Conservation (phyloP, 2,888 invertebrate genomes). For the Pammene aurita region DNA sequence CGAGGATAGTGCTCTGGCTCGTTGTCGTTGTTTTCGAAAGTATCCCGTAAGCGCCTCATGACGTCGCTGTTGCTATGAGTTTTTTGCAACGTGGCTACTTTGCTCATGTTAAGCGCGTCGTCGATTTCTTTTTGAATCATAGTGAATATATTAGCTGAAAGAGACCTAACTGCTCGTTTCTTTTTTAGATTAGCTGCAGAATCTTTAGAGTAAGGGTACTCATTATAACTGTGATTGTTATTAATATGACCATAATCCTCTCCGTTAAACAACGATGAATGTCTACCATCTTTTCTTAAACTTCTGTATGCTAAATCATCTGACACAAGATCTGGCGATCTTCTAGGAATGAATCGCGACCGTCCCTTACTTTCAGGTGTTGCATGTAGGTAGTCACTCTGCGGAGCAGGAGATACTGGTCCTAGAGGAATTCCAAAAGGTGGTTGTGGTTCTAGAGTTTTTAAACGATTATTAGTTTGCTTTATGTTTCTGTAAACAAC, state of each 20-base stretch:
- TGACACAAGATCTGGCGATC: slow-evolving; percentile 91
- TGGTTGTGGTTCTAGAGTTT: slow-evolving; percentile 91
- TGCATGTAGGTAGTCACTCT: slow-evolving; percentile 93
- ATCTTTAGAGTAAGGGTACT: slow-evolving; percentile 68
- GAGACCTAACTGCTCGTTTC: slow-evolving; percentile 90
- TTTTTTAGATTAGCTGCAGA: slow-evolving; percentile 83
- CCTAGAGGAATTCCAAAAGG: slow-evolving; percentile 96
- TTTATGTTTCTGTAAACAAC: slow-evolving; percentile 92
- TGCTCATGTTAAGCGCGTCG: slow-evolving; percentile 82
- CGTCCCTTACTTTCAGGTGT: slow-evolving; percentile 85
- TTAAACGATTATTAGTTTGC: slow-evolving; percentile 88
- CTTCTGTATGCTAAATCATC: slow-evolving; percentile 95
- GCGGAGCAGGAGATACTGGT: slow-evolving; percentile 90
- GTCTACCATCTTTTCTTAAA: slow-evolving; percentile 90
- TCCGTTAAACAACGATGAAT: slow-evolving; percentile 77
- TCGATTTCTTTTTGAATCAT: slow-evolving; percentile 87
- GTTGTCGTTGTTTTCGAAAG: slow-evolving; percentile 75
- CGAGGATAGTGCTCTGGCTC: slow-evolving; percentile 73
- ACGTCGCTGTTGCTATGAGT: slow-evolving; percentile 85
- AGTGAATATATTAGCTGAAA: slow-evolving; percentile 92
- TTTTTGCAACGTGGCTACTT: slow-evolving; percentile 81
- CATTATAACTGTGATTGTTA: slow-evolving; percentile 71
- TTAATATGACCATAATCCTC: slow-evolving; percentile 78
- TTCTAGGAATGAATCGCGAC: slow-evolving; percentile 85
- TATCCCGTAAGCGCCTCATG: slow-evolving; percentile 74